Conservation (phyloP, 53 echinoderm and acorn worm genomes). For the Paelopatides confundens region DNA sequence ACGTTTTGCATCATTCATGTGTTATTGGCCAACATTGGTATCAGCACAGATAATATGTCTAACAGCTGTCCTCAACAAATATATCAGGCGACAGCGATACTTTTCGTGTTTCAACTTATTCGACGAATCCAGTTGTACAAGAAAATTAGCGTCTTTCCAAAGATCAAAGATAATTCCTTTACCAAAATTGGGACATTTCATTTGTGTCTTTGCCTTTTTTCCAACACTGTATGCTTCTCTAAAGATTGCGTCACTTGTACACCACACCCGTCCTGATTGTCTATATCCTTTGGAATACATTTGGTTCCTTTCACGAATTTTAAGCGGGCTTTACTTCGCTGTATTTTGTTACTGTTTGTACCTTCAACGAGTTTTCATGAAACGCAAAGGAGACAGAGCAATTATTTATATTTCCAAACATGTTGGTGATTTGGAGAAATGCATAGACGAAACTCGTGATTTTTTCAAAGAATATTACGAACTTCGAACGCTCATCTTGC, state of each 20-base stretch:
- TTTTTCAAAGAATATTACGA: background rate
- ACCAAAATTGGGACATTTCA: background rate
- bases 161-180: background rate
- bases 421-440: background rate
- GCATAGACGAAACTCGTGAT: background rate
- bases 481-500: constrained; percentile 4
- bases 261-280: background rate
- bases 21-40: background rate
- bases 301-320: background rate
- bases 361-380: background rate
- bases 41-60: constrained; percentile 4
- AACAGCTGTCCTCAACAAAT: background rate
- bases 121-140: background rate
- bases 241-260: background rate
- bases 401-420: background rate
- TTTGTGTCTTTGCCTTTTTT: background rate
- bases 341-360: constrained; percentile 17
- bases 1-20: background rate
- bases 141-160: background rate
- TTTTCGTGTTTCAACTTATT: background rate
- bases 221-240: background rate
- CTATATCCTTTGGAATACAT: background rate
- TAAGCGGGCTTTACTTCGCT: background rate
- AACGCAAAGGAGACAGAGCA: background rate
- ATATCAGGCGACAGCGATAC: background rate